Evolutionary conservation across 2,113 vertebrate species (phyloP).

Genomic region (Arvicanthis niloticus): DNA sequence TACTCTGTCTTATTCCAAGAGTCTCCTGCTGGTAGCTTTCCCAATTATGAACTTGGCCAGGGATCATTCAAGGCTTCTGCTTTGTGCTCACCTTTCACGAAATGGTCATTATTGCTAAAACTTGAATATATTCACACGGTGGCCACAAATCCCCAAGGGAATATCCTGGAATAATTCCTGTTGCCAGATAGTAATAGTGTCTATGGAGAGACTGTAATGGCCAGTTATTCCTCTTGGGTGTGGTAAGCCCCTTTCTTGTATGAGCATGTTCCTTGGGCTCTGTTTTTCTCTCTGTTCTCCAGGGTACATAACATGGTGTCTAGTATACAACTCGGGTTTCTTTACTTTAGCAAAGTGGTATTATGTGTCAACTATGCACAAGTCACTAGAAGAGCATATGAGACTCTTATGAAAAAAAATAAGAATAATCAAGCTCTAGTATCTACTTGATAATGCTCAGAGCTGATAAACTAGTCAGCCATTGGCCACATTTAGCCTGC

Average conservation of each 20-base stretch:
- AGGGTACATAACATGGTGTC: not conserved
- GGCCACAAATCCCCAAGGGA: not conserved
- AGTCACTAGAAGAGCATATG: not conserved
- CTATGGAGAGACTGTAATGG: too few relatives aligned
- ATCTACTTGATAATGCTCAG: not conserved
- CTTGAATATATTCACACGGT: not conserved
- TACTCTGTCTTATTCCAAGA: not conserved
- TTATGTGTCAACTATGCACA: not conserved
- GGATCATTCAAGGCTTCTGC: not conserved
- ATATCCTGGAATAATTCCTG: not conserved
- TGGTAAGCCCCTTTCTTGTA: not conserved
- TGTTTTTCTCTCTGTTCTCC: not conserved
- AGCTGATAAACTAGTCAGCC: not conserved
- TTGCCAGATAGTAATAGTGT: not conserved
- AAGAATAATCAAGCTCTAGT: not conserved
- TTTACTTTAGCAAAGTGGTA: constrained; percentile 40
- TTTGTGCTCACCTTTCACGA: not conserved
- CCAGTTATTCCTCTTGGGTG: not conserved
- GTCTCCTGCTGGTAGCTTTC: not conserved
- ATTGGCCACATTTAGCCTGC: not conserved
- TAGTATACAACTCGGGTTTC: not conserved
- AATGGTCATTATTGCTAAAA: constrained; percentile 35
- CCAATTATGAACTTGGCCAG: not conserved
- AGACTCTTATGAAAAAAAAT: not conserved
- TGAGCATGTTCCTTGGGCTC: not conserved